These are phyloP conservation scores for Enchytraeus crypticus DNA, from an alignment of 2,888 invertebrate species.

Conservation along the genomic window DNA sequence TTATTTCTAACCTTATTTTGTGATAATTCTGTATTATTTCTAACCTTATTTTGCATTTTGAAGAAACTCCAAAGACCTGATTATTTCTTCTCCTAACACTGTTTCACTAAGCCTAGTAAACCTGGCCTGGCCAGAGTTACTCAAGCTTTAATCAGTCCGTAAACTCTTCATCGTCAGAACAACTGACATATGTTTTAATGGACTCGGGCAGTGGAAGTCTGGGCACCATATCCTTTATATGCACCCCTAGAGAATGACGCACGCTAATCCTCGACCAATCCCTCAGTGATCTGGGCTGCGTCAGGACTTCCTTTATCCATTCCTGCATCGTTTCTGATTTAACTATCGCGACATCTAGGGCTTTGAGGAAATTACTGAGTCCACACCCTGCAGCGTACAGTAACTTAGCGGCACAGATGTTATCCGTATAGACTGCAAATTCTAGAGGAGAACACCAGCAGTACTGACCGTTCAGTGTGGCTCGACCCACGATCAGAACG, in stretches of 20 bases:
- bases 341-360: neutral
- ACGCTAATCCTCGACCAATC: neutral
- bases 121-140: too few relatives aligned
- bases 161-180: neutral
- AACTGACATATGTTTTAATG: neutral
- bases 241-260: neutral
- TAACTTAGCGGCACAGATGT: constrained; percentile 1
- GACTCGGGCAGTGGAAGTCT: neutral
- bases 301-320: neutral
- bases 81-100: too few relatives aligned
- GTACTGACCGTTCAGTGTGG: neutral
- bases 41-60: too few relatives aligned
- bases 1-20: too few relatives aligned
- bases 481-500: constrained; percentile 21
- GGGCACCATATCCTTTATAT: neutral
- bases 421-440: neutral
- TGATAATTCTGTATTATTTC: too few relatives aligned
- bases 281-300: neutral
- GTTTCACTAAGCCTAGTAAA: too few relatives aligned
- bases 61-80: too few relatives aligned
- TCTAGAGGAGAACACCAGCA: neutral
- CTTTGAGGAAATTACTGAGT: neutral
- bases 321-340: neutral
- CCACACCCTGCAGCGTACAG: constrained; percentile 3
- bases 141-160: neutral